Evolutionary conservation across 2,797 vertebrate species (phyloP).

Genomic region (Sorex maritimensis): DNA sequence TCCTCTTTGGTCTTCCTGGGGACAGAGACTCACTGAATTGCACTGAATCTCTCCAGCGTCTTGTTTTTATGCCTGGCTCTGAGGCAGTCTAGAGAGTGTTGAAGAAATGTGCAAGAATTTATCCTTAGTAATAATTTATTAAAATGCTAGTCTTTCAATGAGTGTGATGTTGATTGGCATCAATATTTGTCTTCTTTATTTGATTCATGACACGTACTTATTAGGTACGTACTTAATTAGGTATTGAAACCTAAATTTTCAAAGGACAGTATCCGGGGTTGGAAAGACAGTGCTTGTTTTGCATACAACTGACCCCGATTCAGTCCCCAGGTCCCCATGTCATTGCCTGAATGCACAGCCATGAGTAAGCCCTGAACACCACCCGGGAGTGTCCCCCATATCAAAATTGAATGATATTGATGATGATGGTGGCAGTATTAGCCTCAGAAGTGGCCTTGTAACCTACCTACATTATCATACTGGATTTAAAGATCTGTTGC

Average conservation of each 20-base stretch:
- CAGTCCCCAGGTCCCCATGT: no score
- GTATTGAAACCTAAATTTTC: neutral
- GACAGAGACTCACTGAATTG: neutral
- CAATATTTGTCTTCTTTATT: neutral
- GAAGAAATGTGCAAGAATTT: neutral
- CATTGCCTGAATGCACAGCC: no score
- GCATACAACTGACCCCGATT: no score
- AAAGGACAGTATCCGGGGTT: no score
- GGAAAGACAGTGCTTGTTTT: no score
- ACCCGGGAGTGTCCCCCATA: neutral
- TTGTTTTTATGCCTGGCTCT: neutral
- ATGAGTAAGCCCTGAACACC: no score
- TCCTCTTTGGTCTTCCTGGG: neutral
- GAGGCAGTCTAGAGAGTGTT: neutral
- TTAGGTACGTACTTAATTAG: neutral
- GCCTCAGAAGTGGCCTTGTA: neutral
- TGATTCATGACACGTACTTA: neutral
- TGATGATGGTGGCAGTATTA: neutral
- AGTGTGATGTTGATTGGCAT: neutral
- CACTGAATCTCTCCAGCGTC: neutral
- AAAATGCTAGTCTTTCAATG: rapidly evolving
- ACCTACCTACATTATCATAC: neutral
- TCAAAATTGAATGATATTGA: neutral
- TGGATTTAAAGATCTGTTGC: neutral
- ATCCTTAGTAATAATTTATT: neutral